Percentiles rank a stretch among this genome's conserved stretches.
Conservation (phyloP, 2,888 invertebrate genomes). For the Drosophila suboccidentalis region DNA sequence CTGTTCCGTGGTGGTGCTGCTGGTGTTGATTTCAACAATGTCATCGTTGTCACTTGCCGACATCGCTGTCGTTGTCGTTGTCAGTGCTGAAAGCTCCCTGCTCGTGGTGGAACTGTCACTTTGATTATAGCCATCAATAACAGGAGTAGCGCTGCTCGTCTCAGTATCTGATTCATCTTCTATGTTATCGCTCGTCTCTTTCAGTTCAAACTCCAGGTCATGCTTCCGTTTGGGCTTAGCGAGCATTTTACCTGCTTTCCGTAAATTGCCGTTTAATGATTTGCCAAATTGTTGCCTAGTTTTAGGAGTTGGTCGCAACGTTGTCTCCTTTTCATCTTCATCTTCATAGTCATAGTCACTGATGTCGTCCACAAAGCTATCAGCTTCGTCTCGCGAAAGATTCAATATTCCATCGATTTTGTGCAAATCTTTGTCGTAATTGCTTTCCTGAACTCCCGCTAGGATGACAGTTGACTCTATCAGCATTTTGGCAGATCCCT, state of each 20-base stretch:
- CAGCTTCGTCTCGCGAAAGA: slow-evolving; percentile 49
- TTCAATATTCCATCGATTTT: slow-evolving; percentile 83
- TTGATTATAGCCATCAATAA: slow-evolving; percentile 82
- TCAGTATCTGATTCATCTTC: slow-evolving; percentile 49
- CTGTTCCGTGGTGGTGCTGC: slow-evolving; percentile 21
- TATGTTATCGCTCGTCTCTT: slow-evolving; percentile 43
- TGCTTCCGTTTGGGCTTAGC: slow-evolving; percentile 41
- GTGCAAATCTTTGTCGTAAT: slow-evolving; percentile 72
- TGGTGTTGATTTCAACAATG: slow-evolving; percentile 76
- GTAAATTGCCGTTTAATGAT: slow-evolving; percentile 84
- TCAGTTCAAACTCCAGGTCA: slow-evolving; percentile 27
- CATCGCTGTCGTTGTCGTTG: slow-evolving; percentile 16
- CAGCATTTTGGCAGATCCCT: slow-evolving; percentile 26
- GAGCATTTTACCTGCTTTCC: slow-evolving; percentile 74
- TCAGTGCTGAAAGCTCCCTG: slow-evolving; percentile 34
- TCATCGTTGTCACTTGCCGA: slow-evolving; percentile 63
- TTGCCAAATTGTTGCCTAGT: slow-evolving; percentile 79
- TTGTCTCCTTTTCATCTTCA: slow-evolving; percentile 35
- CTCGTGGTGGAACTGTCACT: slow-evolving; percentile 68
- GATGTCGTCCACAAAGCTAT: slow-evolving; percentile 51
- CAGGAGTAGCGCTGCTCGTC: slow-evolving; percentile 51
- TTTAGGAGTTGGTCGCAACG: slow-evolving; percentile 28
- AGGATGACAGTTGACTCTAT: slow-evolving; percentile 34
- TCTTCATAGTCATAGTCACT: slow-evolving; percentile 72
- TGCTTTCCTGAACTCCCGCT: slow-evolving; percentile 40